Base-by-base conservation (phyloP, 2,797 vertebrate genomes). In the Lindbergichthys nudifrons region DNA sequence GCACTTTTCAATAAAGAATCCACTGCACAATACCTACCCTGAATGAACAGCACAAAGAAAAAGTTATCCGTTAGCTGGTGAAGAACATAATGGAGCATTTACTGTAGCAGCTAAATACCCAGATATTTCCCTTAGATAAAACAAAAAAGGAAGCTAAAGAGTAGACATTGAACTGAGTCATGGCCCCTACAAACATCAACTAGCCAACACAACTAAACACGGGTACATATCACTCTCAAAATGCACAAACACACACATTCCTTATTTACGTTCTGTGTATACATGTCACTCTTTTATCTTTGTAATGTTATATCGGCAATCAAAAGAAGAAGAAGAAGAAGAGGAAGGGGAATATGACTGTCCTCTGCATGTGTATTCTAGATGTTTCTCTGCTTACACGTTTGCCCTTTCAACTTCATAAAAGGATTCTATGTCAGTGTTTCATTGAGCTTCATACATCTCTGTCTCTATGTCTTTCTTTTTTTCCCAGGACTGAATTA, bases 401-500 rank as follows among this genome's bases (percentile, higher is more conserved):
- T 21, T 47, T 0, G 0, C 30, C 9, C 39, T 57, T 2, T 45
- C 30, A 53, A 30, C n/a, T 16, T 18, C 8, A 3, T 7, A 42
- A 16, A 63, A 53, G 26, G 26, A 26, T 18, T 8, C 9, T 18
- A 6, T 41, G 16, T 19, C 5, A 10, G 1, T n/a, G 10, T 46
- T 62, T 64, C 3, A 23, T 15, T 51, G 9, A 21, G 6, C 41
- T 69, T 48, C 14, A 46, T 59, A 7, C 4, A 19, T 26, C 60
- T 46, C 19, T 5, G 1, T 21, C 11, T 12, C n/a, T 21, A 8
- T 48, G 3, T 66, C 18, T 73, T 14, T 80, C 4, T 13, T 15
- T 11, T 36, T 18, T 69, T 51, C 48, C 32, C 81, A 99, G 98
- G 93, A 97, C 97, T 1, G 97, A 98, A 85, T 88, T 99, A 80